phyloP scores from a whole-genome alignment of 2,888 invertebrate species.

The Ormyrus rosae region DNA sequence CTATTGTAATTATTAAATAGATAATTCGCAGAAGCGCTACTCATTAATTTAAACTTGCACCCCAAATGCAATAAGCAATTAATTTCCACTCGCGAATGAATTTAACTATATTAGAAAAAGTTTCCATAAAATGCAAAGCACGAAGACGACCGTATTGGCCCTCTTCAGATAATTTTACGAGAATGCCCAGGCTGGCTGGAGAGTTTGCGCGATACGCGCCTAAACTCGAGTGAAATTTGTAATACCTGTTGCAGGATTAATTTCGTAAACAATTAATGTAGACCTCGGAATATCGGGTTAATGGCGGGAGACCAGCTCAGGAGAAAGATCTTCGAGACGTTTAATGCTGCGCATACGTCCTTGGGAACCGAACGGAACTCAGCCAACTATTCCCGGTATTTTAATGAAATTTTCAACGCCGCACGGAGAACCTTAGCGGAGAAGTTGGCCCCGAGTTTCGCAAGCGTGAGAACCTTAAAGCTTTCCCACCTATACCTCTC shows the following conservation, averaged over 20 bases:
- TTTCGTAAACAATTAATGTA: slow-evolving; percentile 43
- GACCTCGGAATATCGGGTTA: slow-evolving; percentile 29
- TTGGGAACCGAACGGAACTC: slow-evolving; percentile 50
- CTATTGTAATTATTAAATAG: no score
- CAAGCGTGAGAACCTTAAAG: slow-evolving; percentile 28
- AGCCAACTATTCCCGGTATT: slow-evolving; percentile 53
- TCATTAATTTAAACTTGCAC: no score
- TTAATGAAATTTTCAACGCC: slow-evolving; percentile 56
- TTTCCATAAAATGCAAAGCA: no score
- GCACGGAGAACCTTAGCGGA: slow-evolving; percentile 24
- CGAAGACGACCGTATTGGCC: no score
- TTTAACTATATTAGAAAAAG: no score
- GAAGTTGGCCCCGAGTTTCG: slow-evolving; percentile 38
- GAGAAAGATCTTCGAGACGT: slow-evolving; percentile 35
- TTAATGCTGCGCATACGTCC: slow-evolving; percentile 48
- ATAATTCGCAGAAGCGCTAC: no score
- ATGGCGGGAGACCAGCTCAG: slow-evolving; percentile 10
- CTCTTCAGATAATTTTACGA: no score
- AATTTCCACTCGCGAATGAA: no score
- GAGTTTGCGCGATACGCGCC: neutral
- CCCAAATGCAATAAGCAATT: no score
- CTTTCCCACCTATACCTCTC: neutral
- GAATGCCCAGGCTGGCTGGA: neutral
- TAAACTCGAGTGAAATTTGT: slow-evolving; percentile 12
- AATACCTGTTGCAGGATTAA: slow-evolving; percentile 44